phyloP scores from a whole-genome alignment of 2,113 vertebrate genomes.

The Aplodontia rufa region DNA sequence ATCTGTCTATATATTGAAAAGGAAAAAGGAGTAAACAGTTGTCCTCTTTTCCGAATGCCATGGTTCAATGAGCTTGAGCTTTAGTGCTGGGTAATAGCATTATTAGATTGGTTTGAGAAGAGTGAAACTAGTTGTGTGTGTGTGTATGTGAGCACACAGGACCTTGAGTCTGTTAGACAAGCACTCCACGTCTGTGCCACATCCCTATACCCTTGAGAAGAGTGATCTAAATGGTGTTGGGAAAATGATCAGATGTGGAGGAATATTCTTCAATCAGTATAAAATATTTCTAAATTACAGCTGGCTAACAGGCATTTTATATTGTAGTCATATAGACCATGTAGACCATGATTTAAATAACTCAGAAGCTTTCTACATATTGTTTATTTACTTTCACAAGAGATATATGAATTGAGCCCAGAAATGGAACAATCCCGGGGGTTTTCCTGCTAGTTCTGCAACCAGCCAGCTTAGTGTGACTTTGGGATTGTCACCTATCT shows the following conservation, averaged over 20 bases:
- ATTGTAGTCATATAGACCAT: background rate
- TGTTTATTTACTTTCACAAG: background rate
- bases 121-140: too few species aligned
- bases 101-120: background rate
- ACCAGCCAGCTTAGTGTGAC: background rate
- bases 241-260: background rate
- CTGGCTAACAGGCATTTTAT: background rate
- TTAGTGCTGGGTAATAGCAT: background rate
- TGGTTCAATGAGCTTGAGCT: background rate
- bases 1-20: background rate
- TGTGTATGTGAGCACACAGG: too few species aligned
- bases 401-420: background rate
- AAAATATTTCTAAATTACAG: background rate
- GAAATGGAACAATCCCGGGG: background rate
- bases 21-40: background rate
- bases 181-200: too few species aligned
- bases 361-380: background rate
- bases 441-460: background rate
- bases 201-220: too few species aligned
- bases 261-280: slow-evolving; percentile 16
- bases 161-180: too few species aligned
- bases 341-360: background rate
- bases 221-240: background rate
- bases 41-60: background rate
- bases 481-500: background rate